Evolutionary conservation across 2,113 vertebrate species (phyloP).

Genomic region (Leucosticte australis): DNA sequence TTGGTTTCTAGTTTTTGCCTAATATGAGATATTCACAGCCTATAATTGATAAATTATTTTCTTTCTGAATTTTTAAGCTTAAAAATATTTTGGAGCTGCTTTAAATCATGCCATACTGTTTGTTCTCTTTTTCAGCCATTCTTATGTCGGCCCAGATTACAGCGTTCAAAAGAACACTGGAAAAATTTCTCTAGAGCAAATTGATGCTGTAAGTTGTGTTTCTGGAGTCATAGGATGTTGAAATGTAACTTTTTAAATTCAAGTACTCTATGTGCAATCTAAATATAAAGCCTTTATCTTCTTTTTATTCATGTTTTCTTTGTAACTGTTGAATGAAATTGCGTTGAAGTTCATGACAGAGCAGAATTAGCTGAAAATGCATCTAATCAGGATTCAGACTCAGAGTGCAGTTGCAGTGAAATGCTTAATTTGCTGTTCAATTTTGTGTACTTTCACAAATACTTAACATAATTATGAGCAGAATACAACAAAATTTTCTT

Average conservation of each 20-base stretch:
- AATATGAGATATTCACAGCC: not conserved
- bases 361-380: not conserved
- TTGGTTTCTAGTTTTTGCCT: not conserved
- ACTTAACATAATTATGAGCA: not conserved
- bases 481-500: not conserved
- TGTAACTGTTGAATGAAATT: not conserved
- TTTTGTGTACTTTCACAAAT: not conserved
- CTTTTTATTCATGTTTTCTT: not conserved
- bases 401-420: not conserved
- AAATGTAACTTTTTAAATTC: not conserved
- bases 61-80: not conserved
- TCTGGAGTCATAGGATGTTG: not conserved
- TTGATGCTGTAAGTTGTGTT: slow-evolving; percentile 86
- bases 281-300: not conserved
- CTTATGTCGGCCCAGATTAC: slow-evolving; percentile 95
- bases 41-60: not conserved
- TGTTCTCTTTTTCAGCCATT: slow-evolving; percentile 78
- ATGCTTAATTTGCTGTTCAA: not conserved
- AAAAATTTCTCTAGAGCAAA: slow-evolving; percentile 93
- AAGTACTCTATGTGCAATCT: not conserved
- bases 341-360: not conserved
- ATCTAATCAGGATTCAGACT: not conserved
- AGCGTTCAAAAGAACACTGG: slow-evolving; percentile 86
- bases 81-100: not conserved
- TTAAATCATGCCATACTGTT: not conserved